Conservation (phyloP, 1,140 invertebrate genomes). For the Dendroctonus ponderosae region DNA sequence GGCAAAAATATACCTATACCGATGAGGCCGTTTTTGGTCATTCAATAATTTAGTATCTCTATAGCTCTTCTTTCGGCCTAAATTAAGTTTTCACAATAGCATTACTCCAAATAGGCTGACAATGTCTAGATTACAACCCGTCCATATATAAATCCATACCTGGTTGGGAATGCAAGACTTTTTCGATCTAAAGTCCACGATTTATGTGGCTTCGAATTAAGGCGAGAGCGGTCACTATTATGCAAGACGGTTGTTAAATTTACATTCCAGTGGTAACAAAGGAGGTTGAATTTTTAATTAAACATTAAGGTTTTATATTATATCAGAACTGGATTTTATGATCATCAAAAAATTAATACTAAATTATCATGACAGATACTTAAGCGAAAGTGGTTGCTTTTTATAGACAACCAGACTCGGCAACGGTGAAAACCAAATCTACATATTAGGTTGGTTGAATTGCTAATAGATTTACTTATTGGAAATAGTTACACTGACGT, state of each 20-base stretch:
- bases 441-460: no score
- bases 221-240: constrained; percentile 27
- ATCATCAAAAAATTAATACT: constrained; percentile 14
- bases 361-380: constrained; percentile 18
- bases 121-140: background rate
- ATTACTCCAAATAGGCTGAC: no score
- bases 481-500: no score
- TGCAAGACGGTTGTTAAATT: constrained; percentile 22
- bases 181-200: constrained; percentile 16
- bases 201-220: constrained; percentile 26
- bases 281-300: constrained; percentile 23
- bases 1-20: no score
- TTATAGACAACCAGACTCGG: background rate
- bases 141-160: constrained; percentile 6
- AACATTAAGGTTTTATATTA: constrained; percentile 14
- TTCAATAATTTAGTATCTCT: no score
- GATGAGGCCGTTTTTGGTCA: no score
- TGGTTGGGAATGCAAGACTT: constrained; percentile 5
- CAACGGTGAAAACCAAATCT: no score
- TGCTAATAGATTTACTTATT: no score
- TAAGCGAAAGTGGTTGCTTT: constrained; percentile 17
- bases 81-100: no score
- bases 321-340: constrained; percentile 18
- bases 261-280: constrained; percentile 24
- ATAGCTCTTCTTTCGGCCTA: no score